Evolutionary conservation across 1,140 invertebrate genomes (phyloP).

Genomic region (Saccostrea glomerata): DNA sequence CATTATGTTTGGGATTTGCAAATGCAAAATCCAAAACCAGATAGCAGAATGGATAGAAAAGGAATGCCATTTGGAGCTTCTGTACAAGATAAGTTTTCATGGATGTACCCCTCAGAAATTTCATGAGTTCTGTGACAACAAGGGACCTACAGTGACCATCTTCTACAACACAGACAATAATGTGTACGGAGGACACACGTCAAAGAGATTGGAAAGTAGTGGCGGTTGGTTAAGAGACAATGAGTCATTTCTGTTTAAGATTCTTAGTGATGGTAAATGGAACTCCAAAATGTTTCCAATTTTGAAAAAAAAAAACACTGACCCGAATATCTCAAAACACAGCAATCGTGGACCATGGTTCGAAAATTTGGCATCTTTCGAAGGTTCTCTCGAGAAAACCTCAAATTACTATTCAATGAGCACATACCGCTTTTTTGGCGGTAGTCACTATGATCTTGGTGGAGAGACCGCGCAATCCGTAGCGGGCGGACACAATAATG

Average conservation of each 20-base stretch:
- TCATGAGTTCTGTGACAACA: background rate
- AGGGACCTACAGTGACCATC: background rate
- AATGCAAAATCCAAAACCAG: too few species aligned
- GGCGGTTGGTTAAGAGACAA: constrained; percentile 44
- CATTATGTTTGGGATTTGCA: too few species aligned
- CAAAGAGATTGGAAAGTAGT: constrained; percentile 42
- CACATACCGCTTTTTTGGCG: background rate
- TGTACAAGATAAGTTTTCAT: background rate
- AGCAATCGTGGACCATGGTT: background rate
- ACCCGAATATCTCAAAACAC: background rate
- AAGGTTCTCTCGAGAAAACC: background rate
- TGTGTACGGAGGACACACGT: constrained; percentile 54
- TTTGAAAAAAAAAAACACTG: background rate
- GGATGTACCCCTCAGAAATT: background rate
- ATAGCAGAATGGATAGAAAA: background rate
- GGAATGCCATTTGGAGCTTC: background rate
- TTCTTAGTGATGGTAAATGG: background rate
- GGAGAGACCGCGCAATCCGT: background rate
- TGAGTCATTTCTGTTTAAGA: constrained; percentile 55
- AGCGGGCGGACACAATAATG: background rate
- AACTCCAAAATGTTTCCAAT: constrained; percentile 20
- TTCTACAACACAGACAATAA: constrained; percentile 52
- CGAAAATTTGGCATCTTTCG: background rate
- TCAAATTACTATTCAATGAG: background rate
- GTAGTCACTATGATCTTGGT: background rate